phyloP scores from a whole-genome alignment of 2,888 invertebrate species.

The Tetranychus truncatus region DNA sequence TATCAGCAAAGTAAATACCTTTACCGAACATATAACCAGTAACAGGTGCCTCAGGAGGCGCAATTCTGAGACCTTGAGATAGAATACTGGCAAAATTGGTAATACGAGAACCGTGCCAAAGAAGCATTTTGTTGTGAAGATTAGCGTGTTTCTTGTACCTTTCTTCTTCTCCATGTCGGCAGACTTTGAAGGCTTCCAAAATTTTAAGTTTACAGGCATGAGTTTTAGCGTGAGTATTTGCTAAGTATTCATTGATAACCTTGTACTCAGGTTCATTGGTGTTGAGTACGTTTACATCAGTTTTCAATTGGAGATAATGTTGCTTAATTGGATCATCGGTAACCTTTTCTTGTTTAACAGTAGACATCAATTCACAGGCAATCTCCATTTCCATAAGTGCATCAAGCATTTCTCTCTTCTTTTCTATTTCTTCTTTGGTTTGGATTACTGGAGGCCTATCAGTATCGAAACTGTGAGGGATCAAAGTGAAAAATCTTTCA shows the following conservation, averaged over 20 bases:
- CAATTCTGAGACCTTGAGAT: constrained; percentile 7
- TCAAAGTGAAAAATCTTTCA: background rate
- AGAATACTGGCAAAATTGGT: constrained; percentile 8
- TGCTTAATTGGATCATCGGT: constrained; percentile 1
- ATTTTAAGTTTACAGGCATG: background rate
- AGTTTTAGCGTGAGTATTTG: constrained; percentile 8
- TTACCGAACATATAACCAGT: constrained; percentile 8
- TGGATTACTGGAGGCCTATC: background rate
- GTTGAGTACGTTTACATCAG: background rate
- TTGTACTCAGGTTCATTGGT: background rate
- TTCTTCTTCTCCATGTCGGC: background rate
- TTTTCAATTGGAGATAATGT: background rate
- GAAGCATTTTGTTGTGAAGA: background rate
- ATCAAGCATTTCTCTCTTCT: constrained; percentile 7
- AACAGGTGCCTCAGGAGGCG: constrained; percentile 4
- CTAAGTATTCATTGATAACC: background rate
- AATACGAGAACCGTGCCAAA: constrained; percentile 8
- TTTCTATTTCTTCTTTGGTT: background rate
- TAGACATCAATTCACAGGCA: background rate
- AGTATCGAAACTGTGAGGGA: background rate
- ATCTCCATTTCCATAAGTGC: constrained; percentile 1
- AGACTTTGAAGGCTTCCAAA: background rate
- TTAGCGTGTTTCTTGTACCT: constrained; percentile 4
- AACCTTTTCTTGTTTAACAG: background rate
- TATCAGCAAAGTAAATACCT: constrained; percentile 10